These are phyloP conservation scores for Prenolepis imparis DNA, from an alignment of 2,888 invertebrate genomes.

Conservation along the genomic window DNA sequence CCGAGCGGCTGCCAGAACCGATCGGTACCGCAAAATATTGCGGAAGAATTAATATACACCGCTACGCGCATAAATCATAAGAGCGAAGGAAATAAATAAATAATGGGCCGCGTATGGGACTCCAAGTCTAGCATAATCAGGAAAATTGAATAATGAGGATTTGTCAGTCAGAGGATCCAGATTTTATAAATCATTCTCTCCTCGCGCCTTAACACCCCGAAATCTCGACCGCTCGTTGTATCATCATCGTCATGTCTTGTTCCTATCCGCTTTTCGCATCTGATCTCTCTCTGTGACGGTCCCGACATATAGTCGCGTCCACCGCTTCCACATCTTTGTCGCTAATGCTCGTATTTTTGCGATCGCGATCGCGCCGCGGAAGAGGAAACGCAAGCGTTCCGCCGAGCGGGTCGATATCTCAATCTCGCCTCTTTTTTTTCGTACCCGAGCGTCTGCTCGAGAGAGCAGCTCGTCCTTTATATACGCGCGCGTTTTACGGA, in stretches of 20 bases:
- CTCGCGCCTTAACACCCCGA: neutral
- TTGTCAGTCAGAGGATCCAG: neutral
- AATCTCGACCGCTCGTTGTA: neutral
- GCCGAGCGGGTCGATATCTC: constrained; percentile 67
- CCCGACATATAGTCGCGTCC: neutral
- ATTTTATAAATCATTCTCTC: neutral
- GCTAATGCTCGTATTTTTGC: constrained; percentile 41
- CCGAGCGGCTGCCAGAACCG: constrained; percentile 42
- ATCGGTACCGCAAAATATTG: constrained; percentile 43
- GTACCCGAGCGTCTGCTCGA: neutral
- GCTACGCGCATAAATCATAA: constrained; percentile 5
- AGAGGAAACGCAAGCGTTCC: constrained; percentile 35
- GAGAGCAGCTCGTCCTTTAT: constrained; percentile 36
- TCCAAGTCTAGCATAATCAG: neutral
- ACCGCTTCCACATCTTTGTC: constrained; percentile 22
- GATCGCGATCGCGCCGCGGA: constrained; percentile 34
- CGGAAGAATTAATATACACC: constrained; percentile 30
- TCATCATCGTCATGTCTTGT: neutral
- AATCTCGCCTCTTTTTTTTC: constrained; percentile 58
- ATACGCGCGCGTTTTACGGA: constrained; percentile 69
- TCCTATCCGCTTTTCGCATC: constrained; percentile 19
- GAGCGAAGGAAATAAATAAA: neutral
- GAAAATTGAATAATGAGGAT: neutral
- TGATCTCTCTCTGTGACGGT: constrained; percentile 2
- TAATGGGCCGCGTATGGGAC: neutral